Conservation (phyloP, 2,797 vertebrate species). For the Carduelis carduelis region DNA sequence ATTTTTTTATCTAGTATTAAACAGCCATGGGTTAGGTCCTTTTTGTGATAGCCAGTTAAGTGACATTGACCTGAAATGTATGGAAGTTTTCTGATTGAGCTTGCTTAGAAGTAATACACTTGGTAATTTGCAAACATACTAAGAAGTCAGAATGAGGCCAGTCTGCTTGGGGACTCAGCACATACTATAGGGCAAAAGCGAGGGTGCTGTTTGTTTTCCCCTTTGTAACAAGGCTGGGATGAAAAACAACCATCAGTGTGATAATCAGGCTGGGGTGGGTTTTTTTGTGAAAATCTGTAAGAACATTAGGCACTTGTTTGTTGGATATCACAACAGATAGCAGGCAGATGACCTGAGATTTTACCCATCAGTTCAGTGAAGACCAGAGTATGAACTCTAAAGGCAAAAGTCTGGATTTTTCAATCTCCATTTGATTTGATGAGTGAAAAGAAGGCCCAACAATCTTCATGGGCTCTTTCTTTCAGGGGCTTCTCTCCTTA, state of each 20-base stretch:
- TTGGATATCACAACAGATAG: background rate
- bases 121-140: background rate
- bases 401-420: background rate
- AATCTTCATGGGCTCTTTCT: background rate
- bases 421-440: background rate
- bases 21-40: background rate
- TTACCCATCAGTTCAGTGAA: background rate
- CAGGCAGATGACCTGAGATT: background rate
- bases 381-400: background rate
- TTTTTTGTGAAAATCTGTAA: background rate
- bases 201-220: background rate
- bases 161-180: background rate
- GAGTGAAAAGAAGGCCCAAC: background rate
- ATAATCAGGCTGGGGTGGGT: background rate
- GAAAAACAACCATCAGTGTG: background rate
- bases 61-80: background rate
- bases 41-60: slow-evolving; percentile 1
- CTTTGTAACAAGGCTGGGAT: background rate
- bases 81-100: background rate
- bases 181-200: background rate
- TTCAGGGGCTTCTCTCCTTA: background rate
- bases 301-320: background rate
- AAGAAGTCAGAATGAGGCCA: background rate
- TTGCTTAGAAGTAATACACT: background rate
- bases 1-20: background rate